Evolutionary conservation across 2,888 invertebrate species (phyloP).

Genomic region (Caenorhabditis sinica): DNA sequence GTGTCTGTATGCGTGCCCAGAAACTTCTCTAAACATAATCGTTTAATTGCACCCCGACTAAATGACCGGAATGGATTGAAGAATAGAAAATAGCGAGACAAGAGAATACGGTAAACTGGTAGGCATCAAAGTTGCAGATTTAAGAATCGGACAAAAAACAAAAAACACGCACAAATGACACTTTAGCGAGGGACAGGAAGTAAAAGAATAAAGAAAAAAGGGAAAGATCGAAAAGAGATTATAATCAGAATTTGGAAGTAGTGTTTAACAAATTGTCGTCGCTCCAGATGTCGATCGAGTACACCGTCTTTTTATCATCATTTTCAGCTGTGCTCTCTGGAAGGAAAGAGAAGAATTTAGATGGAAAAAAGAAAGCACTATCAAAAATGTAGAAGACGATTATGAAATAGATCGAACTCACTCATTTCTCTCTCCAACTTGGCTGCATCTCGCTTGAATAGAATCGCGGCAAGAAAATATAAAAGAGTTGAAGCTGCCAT

Average conservation of each 20-base stretch:
- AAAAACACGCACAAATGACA: constrained; percentile 31
- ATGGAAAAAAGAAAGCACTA: background rate
- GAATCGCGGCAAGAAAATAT: constrained; percentile 65
- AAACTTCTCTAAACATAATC: constrained; percentile 51
- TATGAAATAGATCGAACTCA: constrained; percentile 43
- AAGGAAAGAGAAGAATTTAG: constrained; percentile 1
- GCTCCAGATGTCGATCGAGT: constrained; percentile 39
- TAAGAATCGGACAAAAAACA: background rate
- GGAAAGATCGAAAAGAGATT: constrained; percentile 28
- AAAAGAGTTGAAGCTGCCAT: constrained; percentile 58
- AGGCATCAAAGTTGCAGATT: constrained; percentile 54
- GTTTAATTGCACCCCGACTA: constrained; percentile 28
- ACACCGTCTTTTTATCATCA: constrained; percentile 42
- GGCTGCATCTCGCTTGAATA: constrained; percentile 63
- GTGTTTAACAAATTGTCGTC: constrained; percentile 28
- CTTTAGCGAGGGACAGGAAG: constrained; percentile 15
- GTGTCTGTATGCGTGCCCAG: constrained; percentile 36
- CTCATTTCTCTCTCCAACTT: constrained; percentile 66
- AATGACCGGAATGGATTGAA: constrained; percentile 37
- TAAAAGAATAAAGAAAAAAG: constrained; percentile 4
- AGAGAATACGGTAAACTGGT: constrained; percentile 17
- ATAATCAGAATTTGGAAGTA: constrained; percentile 37
- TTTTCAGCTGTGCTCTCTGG: constrained; percentile 32
- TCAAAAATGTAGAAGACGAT: constrained; percentile 6
- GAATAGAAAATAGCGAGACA: constrained; percentile 14